These are phyloP conservation scores for Caenorhabditis drosophilae DNA, from an alignment of 2,888 invertebrate genomes.

Conservation along the genomic window DNA sequence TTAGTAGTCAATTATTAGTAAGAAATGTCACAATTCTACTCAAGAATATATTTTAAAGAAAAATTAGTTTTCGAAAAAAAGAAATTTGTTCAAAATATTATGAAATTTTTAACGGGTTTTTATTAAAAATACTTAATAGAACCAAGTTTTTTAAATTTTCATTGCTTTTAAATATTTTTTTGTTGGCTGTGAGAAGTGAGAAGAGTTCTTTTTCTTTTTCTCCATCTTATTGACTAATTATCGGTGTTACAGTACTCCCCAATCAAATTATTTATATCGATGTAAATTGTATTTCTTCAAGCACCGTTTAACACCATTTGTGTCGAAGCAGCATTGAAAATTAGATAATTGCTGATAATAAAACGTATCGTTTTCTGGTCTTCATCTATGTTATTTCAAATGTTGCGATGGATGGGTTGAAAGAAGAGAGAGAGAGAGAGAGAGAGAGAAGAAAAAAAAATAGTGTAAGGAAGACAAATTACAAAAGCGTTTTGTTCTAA, in stretches of 20 bases:
- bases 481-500: too few relatives aligned
- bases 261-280: neutral
- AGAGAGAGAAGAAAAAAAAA: neutral
- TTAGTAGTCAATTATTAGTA: too few relatives aligned
- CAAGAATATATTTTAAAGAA: too few relatives aligned
- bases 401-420: neutral
- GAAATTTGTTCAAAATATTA: too few relatives aligned
- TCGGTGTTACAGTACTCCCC: slow-evolving; percentile 1
- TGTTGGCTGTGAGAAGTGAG: neutral
- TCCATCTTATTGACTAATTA: too few relatives aligned
- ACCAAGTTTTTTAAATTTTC: neutral
- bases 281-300: too few relatives aligned
- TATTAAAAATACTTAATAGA: neutral
- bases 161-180: slow-evolving; percentile 11
- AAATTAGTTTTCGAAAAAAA: too few relatives aligned
- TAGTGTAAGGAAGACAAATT: neutral
- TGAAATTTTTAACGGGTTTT: neutral
- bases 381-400: slow-evolving; percentile 1
- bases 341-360: slow-evolving; percentile 11
- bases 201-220: slow-evolving; percentile 4
- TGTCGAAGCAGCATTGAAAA: too few relatives aligned
- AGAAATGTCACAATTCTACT: too few relatives aligned
- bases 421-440: neutral
- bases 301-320: too few relatives aligned
- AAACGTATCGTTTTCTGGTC: slow-evolving; percentile 3